Base-by-base conservation (phyloP, 30 jellyfish, hydroid and myxozoan genomes). In the Aurelia aurita region DNA sequence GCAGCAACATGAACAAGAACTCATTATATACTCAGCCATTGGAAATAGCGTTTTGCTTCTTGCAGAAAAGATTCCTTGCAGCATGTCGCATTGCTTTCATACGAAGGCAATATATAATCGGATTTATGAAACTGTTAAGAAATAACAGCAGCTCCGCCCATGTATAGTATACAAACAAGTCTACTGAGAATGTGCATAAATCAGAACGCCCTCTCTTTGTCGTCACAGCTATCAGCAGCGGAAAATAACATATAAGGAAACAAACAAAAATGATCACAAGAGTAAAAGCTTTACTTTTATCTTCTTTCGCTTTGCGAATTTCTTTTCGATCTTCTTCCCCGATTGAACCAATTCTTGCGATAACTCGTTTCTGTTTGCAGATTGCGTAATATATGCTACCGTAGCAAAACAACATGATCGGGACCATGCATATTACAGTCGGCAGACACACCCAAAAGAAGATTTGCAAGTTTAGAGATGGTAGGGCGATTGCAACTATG, bases 41-140 rank as follows among this genome's bases (percentile, higher is more conserved):
- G 0, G 6, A 35, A 35, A 35, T 12, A 35, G 47, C 47, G 47
- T 35, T 35, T 12, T 35, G 47, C 47, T 35, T 35, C 10, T 35
- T 35, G 47, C 47, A 35, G 47, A 55, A 55, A n/a, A 55, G 9
- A n/a, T 55, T 55, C 26, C 29, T 55, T 3, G 29, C 66, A 55
- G 66, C 66, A 55, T n/a, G 10, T 55, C 66, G 25, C 29, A 55
- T 55, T 55, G 66, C 66, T 22, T 55, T 55, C 66, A 55, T 55
- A 5, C 66, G 25, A 22, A 55, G 29, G 66, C 66, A 55, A 55
- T 55, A 55, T 55, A 55, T 22, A 10, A 55, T 18, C 0, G 66
- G 66, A 55, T 55, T 55, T 22, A 55, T 55, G 29, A 55, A 55
- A 55, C 66, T 55, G 66, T 55, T 55, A n/a, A 55, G 29, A n/a